A percentile compares a stretch with the other conserved stretches of the same genome.
Conservation (phyloP, 2,113 vertebrate genomes). For the Oxyura jamaicensis region DNA sequence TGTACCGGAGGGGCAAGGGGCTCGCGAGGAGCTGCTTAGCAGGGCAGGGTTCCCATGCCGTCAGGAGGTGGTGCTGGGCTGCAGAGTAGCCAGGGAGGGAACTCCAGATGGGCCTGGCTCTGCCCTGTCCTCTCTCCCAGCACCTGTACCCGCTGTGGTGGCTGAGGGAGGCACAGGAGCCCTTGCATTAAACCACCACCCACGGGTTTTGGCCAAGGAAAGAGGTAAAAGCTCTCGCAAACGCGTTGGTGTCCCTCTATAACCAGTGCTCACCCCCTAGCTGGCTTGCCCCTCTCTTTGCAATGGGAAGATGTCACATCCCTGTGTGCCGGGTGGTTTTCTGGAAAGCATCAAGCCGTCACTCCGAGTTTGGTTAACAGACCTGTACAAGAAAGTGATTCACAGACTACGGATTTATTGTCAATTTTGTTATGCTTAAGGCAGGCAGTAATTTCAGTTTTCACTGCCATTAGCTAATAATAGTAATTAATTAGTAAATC, state of each 20-base stretch:
- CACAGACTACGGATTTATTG: conserved; percentile 66
- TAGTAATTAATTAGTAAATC: conserved; percentile 84
- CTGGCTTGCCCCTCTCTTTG: neutral
- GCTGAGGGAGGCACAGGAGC: neutral
- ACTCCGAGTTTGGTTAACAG: neutral
- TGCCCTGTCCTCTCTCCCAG: rapidly evolving
- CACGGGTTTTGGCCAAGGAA: neutral
- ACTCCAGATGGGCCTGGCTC: neutral
- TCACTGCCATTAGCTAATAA: conserved; percentile 80
- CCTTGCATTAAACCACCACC: neutral
- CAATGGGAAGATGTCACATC: neutral
- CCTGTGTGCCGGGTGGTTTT: neutral
- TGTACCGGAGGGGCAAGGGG: too few relatives aligned
- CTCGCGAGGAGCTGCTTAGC: neutral
- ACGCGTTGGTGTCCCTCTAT: neutral
- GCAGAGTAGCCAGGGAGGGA: neutral
- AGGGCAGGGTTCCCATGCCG: neutral
- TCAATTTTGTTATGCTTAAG: conserved; percentile 77
- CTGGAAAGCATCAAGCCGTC: neutral
- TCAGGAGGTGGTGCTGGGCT: neutral
- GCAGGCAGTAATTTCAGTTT: conserved; percentile 79
- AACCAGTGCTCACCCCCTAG: neutral
- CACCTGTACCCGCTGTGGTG: rapidly evolving
- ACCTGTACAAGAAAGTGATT: conserved; percentile 39
- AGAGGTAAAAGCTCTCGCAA: neutral